Evolutionary conservation across 2,113 vertebrate species (phyloP), one percentile per base, ranked within the genome.

Genomic region (Neoarius graeffei): DNA sequence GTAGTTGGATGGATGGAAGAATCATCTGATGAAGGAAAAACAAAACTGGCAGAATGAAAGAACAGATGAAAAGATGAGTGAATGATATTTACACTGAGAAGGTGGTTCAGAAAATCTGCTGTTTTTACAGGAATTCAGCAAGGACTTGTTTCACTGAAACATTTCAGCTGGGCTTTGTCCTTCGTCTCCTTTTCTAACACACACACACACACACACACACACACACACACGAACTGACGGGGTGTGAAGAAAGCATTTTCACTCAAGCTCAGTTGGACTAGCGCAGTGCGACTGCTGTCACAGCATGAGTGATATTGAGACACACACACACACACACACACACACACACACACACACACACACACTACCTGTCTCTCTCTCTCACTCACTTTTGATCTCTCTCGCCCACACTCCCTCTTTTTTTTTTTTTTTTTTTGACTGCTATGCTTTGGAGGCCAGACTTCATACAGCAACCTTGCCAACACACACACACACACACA

Each of bases 151-250:
- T 57, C 52, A 83, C 71, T 64, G 52, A 73, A 88, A 71, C 35
- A 23, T n/a, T 84, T 77, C 82, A 80, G 23, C 73, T 84, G 71
- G 27, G 73, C 9, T 90, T 85, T 92, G 91, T 87, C 88, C 92
- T 91, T 91, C 91, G 89, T 88, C 79, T 80, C 82, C 6, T 60
- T 77, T 52, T 59, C 87, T 50, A n/a, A 66, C 30, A 90, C 56
- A 88, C 83, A 67, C 91, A 67, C 85, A 35, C 83, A 48, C 86
- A 74, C 79, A 74, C 86, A 48, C 11, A 35, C 54, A 76, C 50
- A 73, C 76, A 82, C 83, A 85, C 83, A 64, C 84, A n/a, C 54
- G 1, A 27, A 77, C 56, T 54, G 60, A n/a, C 48, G 27, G 73
- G 57, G 60, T 86, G 85, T 86, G 85, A 86, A 86, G 77, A 86